These are phyloP conservation scores for Ceratina calcarata DNA, from an alignment of 1,140 invertebrate species.

Conservation along the genomic window DNA sequence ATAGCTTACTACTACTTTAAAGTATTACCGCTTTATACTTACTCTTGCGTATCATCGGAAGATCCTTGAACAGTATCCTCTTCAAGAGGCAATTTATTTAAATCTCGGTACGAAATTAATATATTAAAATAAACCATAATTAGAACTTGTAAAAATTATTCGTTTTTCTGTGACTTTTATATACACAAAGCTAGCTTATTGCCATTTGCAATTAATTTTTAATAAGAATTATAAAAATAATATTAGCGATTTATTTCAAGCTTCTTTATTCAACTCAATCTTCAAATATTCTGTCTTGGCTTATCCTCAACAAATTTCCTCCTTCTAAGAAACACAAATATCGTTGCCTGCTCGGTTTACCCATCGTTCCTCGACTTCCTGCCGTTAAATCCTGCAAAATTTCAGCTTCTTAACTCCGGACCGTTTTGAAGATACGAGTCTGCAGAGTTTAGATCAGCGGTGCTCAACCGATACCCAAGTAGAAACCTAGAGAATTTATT, in stretches of 20 bases:
- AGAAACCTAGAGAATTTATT: neutral
- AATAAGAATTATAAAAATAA: no score
- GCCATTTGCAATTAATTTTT: no score
- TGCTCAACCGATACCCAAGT: neutral
- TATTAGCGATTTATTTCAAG: neutral
- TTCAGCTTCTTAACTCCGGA: neutral
- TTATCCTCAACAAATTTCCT: constrained; percentile 5
- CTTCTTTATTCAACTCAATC: neutral
- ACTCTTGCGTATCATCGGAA: neutral
- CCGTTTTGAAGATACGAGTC: neutral
- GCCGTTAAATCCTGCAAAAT: neutral
- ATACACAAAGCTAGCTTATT: no score
- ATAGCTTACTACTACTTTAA: neutral
- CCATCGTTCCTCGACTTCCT: neutral
- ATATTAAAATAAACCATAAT: no score
- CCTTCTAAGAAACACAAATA: neutral
- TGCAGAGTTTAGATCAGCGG: neutral
- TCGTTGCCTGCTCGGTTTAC: neutral
- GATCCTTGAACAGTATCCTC: neutral
- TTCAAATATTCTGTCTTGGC: neutral
- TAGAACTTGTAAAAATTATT: no score
- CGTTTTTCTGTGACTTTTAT: no score
- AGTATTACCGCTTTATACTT: neutral
- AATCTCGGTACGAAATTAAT: no score
- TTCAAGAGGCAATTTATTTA: neutral